A percentile compares a stretch with the other conserved stretches of the same genome.
Evolutionary conservation across 1,140 invertebrate genomes (phyloP).

Genomic region (Popillia japonica): DNA sequence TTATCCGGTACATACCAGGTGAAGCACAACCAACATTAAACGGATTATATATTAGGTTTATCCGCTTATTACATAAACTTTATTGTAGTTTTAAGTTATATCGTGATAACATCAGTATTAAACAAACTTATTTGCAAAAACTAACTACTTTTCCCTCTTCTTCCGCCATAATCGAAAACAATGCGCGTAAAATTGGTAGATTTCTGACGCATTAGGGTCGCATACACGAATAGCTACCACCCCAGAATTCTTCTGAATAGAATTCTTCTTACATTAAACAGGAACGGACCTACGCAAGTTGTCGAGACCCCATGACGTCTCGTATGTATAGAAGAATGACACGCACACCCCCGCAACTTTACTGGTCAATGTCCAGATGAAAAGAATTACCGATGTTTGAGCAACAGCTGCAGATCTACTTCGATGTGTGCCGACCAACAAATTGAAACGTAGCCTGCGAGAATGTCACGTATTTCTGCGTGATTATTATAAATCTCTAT

Average conservation of each 20-base stretch:
- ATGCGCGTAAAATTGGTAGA: constrained; percentile 23
- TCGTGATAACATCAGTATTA: no score
- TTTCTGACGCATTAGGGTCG: background rate
- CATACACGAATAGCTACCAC: background rate
- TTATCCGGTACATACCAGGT: no score
- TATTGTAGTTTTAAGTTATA: no score
- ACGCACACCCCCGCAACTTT: constrained; percentile 38
- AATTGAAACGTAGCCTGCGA: constrained; percentile 27
- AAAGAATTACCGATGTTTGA: constrained; percentile 30
- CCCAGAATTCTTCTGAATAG: constrained; percentile 1
- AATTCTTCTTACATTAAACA: constrained; percentile 5
- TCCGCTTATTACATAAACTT: no score
- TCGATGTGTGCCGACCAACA: constrained; percentile 11
- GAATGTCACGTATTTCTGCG: constrained; percentile 32
- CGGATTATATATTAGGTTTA: no score
- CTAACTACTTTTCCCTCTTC: no score
- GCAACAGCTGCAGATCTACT: constrained; percentile 33
- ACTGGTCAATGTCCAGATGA: constrained; percentile 37
- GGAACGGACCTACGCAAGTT: constrained; percentile 28
- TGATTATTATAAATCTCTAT: no score
- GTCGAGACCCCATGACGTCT: constrained; percentile 27
- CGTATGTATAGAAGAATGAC: constrained; percentile 20
- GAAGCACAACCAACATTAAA: no score
- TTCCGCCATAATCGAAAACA: background rate
- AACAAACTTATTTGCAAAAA: no score